phyloP scores from a whole-genome alignment of 2,113 vertebrate species.

The Trichomycterus rosablanca region DNA sequence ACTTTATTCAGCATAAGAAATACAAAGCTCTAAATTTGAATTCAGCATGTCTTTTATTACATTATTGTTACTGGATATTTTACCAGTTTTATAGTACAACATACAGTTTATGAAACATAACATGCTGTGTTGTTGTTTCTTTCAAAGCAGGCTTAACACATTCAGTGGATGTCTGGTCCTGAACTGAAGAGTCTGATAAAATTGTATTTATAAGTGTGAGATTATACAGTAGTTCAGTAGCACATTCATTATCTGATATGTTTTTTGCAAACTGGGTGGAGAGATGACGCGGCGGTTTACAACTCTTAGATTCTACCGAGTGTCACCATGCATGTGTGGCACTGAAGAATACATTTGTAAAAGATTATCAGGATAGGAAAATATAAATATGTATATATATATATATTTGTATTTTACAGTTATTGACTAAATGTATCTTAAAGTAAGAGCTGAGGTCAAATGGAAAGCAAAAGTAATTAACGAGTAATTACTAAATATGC shows the following conservation, averaged over 20 bases:
- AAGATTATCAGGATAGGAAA: no score
- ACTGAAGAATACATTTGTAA: no score
- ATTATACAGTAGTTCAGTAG: conserved; percentile 16
- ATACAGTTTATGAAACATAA: conserved; percentile 62
- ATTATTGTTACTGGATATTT: conserved; percentile 27
- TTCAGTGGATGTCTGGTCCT: conserved; percentile 54
- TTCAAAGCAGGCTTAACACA: conserved; percentile 66
- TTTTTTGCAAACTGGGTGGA: not conserved
- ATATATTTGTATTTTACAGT: no score
- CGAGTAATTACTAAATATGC: no score
- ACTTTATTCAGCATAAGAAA: no score
- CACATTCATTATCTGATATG: conserved; percentile 16
- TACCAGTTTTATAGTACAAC: conserved; percentile 46
- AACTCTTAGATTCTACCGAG: not conserved
- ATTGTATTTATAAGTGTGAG: conserved; percentile 34
- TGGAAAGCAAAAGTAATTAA: no score
- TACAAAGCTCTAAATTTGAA: no score
- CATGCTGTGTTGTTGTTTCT: conserved; percentile 69
- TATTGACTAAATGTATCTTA: no score
- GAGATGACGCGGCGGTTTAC: not conserved
- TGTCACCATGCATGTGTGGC: no score
- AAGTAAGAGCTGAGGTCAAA: no score
- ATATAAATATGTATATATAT: no score
- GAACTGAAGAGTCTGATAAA: conserved; percentile 51
- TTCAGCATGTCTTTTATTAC: conserved; percentile 14